These are phyloP conservation scores for Drosophila repleta DNA, from an alignment of 1,140 invertebrate species.

Conservation along the genomic window DNA sequence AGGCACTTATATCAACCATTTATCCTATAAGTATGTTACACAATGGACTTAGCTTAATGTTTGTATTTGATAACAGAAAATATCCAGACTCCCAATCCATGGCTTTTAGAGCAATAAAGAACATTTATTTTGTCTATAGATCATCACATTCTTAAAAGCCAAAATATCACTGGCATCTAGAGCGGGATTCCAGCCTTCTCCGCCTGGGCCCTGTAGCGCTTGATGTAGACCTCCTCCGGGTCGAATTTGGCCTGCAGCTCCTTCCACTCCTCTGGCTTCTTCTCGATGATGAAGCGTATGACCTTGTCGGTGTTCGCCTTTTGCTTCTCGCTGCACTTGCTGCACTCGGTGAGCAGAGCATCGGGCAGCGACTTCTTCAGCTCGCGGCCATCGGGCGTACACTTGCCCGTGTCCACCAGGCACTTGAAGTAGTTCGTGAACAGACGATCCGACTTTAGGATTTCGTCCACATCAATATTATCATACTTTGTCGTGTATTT, in stretches of 20 bases:
- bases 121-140: slow-evolving; percentile 1
- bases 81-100: not conserved
- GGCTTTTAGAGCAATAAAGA: not conserved
- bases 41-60: not conserved
- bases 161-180: slow-evolving; percentile 29
- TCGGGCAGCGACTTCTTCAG: slow-evolving; percentile 88
- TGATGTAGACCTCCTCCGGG: slow-evolving; percentile 85
- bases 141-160: no score
- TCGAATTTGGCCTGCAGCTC: slow-evolving; percentile 86
- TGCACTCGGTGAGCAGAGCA: slow-evolving; percentile 87
- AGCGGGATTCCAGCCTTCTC: slow-evolving; percentile 66
- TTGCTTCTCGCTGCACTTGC: slow-evolving; percentile 87
- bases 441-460: slow-evolving; percentile 88
- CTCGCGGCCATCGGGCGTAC: slow-evolving; percentile 89
- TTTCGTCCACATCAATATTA: slow-evolving; percentile 88
- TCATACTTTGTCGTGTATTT: slow-evolving; percentile 90
- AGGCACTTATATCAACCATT: not conserved
- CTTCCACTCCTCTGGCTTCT: slow-evolving; percentile 86
- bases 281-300: slow-evolving; percentile 85
- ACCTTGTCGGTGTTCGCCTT: slow-evolving; percentile 85
- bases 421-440: slow-evolving; percentile 88
- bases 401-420: slow-evolving; percentile 87
- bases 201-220: slow-evolving; percentile 86
- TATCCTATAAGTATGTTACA: slow-evolving; percentile 1
- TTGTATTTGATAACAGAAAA: not conserved